Evolutionary conservation across 2,113 vertebrate species (phyloP).

Genomic region (Scortum barcoo): DNA sequence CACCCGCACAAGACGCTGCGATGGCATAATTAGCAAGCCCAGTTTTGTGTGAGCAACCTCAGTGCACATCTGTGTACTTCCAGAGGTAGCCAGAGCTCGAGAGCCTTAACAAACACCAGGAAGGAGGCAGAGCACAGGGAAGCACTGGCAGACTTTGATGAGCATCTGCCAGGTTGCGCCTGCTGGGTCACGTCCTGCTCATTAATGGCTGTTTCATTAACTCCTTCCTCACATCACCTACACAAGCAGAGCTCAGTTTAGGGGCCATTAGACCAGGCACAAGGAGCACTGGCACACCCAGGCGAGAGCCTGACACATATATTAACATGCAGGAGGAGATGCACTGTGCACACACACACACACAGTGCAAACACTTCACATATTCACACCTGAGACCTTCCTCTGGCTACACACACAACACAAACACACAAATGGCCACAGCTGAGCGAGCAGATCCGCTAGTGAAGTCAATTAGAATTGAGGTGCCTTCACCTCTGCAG

Average conservation of each 20-base stretch:
- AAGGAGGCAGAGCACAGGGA: slow-evolving; percentile 23
- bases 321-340: slow-evolving; percentile 63
- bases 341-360: slow-evolving; percentile 9
- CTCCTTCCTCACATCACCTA: slow-evolving; percentile 28
- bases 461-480: slow-evolving; percentile 68
- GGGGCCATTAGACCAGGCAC: slow-evolving; percentile 33
- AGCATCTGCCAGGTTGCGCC: slow-evolving; percentile 51
- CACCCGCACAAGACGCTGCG: neutral
- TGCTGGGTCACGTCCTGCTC: slow-evolving; percentile 33
- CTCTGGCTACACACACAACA: slow-evolving; percentile 19
- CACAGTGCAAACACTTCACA: slow-evolving; percentile 49
- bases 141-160: slow-evolving; percentile 46
- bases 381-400: slow-evolving; percentile 67
- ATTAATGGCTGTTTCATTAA: slow-evolving; percentile 54
- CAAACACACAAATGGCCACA: slow-evolving; percentile 51
- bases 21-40: slow-evolving; percentile 3
- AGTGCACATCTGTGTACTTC: neutral
- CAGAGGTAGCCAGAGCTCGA: neutral
- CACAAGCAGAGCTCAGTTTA: neutral
- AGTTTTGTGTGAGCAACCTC: slow-evolving; percentile 13
- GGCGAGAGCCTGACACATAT: slow-evolving; percentile 20
- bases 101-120: slow-evolving; percentile 37
- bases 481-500: slow-evolving; percentile 62
- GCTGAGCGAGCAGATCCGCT: slow-evolving; percentile 53
- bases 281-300: slow-evolving; percentile 30